A percentile compares a stretch with the other conserved stretches of the same genome.
These are phyloP conservation scores for Tridacna gigas DNA, from an alignment of 2,888 invertebrate species.

Conservation along the genomic window DNA sequence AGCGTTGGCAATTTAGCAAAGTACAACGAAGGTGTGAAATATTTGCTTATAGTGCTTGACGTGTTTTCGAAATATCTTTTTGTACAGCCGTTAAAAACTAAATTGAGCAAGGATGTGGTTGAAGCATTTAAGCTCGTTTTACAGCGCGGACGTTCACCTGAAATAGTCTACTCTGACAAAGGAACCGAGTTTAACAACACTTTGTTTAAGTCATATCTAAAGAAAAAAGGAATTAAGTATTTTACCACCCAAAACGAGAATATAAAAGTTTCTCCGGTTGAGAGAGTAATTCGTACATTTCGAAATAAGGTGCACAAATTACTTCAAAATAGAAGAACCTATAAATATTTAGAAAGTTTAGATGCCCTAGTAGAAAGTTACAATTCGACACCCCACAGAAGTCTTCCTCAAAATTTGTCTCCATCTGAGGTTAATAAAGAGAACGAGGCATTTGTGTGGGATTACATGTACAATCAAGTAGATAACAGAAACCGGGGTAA, in stretches of 20 bases:
- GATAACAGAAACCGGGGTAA: background rate
- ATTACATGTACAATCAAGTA: background rate
- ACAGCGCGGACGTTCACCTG: background rate
- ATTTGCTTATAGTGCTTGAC: constrained; percentile 37
- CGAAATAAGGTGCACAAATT: no score
- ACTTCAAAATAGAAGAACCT: no score
- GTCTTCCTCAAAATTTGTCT: constrained; percentile 27
- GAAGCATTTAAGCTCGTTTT: background rate
- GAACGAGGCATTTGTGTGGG: constrained; percentile 31
- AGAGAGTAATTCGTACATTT: no score
- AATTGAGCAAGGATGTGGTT: background rate
- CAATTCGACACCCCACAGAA: no score
- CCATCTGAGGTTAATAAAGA: constrained; percentile 21
- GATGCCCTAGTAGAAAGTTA: constrained; percentile 25
- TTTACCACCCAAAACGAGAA: no score
- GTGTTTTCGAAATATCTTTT: no score
- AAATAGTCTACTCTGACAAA: constrained; percentile 24
- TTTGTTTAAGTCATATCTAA: constrained; percentile 12
- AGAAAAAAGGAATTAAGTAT: constrained; percentile 7
- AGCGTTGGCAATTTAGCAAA: constrained; percentile 11
- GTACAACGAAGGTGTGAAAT: constrained; percentile 31
- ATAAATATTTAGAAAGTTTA: constrained; percentile 33
- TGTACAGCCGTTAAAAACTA: constrained; percentile 29
- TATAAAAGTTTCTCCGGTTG: no score
- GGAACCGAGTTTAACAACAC: constrained; percentile 33